Percentiles rank a stretch among this genome's conserved stretches.
Conservation (phyloP, 2,888 invertebrate species). For the Lepidocyrtoides sp. region DNA sequence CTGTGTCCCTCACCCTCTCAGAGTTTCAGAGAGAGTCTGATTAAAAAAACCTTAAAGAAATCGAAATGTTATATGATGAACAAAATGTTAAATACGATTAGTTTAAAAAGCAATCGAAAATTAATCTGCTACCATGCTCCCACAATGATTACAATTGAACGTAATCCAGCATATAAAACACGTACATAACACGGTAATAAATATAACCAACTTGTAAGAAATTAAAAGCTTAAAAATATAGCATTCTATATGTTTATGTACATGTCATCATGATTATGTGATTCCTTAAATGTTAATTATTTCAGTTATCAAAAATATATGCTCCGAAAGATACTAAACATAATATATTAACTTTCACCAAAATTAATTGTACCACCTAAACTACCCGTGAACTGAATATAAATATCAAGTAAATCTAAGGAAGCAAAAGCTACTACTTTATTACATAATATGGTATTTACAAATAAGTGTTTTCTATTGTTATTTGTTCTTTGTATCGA, state of each 20-base stretch:
- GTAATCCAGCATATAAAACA: background rate
- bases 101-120: too few relatives aligned
- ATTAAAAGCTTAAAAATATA: background rate
- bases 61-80: background rate
- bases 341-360: too few relatives aligned
- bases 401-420: too few relatives aligned
- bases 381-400: too few relatives aligned
- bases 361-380: too few relatives aligned
- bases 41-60: background rate
- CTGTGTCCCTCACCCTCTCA: background rate
- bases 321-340: too few relatives aligned
- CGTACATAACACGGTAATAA: constrained; percentile 10
- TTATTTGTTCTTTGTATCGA: too few relatives aligned
- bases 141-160: background rate
- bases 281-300: background rate
- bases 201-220: background rate
- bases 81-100: background rate
- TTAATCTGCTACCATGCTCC: too few relatives aligned
- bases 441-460: too few relatives aligned
- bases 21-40: background rate
- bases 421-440: too few relatives aligned
- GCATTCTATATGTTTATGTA: background rate
- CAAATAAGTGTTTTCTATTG: too few relatives aligned
- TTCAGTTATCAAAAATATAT: too few relatives aligned
- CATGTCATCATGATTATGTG: background rate